A percentile compares a stretch with the other conserved stretches of the same genome.
Conservation (phyloP, 2,797 vertebrate species). For the Gorsachius magnificus region DNA sequence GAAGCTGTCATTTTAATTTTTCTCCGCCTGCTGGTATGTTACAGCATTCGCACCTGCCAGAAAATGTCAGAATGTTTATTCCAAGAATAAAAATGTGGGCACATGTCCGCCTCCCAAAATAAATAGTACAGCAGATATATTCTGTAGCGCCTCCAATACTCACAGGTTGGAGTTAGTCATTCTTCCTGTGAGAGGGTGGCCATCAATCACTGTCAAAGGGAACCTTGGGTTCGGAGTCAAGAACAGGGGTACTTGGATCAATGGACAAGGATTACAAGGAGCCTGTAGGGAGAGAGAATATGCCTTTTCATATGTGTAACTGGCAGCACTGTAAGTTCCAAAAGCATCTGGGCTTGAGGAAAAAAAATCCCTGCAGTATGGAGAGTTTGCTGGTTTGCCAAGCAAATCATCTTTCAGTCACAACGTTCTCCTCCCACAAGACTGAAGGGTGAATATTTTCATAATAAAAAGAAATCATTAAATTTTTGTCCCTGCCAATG, state of each 20-base stretch:
- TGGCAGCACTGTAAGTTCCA: background rate
- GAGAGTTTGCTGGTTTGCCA: slow-evolving; percentile 26
- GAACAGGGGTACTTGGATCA: background rate
- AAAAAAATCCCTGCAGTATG: background rate
- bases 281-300: background rate
- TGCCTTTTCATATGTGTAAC: background rate
- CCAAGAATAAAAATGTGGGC: slow-evolving; percentile 66
- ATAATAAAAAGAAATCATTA: slow-evolving; percentile 21
- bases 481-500: background rate
- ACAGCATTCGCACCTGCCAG: slow-evolving; percentile 65
- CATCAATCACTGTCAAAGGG: slow-evolving; percentile 48
- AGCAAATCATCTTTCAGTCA: slow-evolving; percentile 33
- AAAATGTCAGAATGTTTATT: slow-evolving; percentile 71
- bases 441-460: slow-evolving; percentile 31
- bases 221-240: background rate
- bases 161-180: slow-evolving; percentile 58
- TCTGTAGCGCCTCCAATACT: slow-evolving; percentile 6
- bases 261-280: background rate
- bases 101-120: slow-evolving; percentile 53
- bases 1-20: slow-evolving; percentile 18
- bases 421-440: slow-evolving; percentile 17
- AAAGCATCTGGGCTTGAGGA: background rate
- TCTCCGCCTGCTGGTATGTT: slow-evolving; percentile 10
- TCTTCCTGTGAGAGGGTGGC: slow-evolving; percentile 59
- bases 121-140: slow-evolving; percentile 50